Conservation (phyloP, 2,888 invertebrate genomes). For the Perizoma flavofasciatum region DNA sequence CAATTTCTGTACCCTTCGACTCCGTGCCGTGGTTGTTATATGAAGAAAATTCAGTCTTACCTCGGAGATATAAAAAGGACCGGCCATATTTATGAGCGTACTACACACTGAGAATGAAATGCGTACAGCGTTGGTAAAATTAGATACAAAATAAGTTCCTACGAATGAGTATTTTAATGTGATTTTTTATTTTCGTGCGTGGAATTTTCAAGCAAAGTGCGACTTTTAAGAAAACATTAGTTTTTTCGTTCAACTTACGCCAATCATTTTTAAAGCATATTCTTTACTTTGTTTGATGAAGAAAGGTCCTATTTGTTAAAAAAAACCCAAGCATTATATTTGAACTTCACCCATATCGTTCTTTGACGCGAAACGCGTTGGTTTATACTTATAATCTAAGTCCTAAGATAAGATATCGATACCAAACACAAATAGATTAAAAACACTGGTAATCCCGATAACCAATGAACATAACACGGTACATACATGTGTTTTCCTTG, state of each 20-base stretch:
- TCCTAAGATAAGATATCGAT: constrained; percentile 22
- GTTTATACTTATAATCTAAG: constrained; percentile 4
- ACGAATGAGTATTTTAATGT: constrained; percentile 10
- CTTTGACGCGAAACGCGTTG: constrained; percentile 8
- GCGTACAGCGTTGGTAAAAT: constrained; percentile 62
- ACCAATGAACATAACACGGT: background rate
- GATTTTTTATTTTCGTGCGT: too few relatives aligned
- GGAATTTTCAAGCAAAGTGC: too few relatives aligned
- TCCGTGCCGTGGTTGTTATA: background rate
- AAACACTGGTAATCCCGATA: constrained; percentile 14
- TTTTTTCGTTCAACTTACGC: too few relatives aligned
- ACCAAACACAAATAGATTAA: constrained; percentile 12
- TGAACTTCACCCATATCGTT: constrained; percentile 21
- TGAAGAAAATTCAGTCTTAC: constrained; percentile 43
- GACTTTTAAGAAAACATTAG: too few relatives aligned
- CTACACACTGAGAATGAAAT: constrained; percentile 58
- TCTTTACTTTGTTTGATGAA: too few relatives aligned
- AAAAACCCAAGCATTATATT: background rate
- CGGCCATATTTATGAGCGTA: constrained; percentile 59
- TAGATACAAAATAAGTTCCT: constrained; percentile 58
- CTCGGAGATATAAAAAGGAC: constrained; percentile 62
- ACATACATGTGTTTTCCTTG: background rate
- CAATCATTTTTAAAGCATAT: too few relatives aligned
- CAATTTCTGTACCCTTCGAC: too few relatives aligned
- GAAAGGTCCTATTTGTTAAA: too few relatives aligned